Evolutionary conservation across 2,888 invertebrate genomes (phyloP), one percentile per base, ranked within the genome.

Genomic region (Exocentrus adspersus): DNA sequence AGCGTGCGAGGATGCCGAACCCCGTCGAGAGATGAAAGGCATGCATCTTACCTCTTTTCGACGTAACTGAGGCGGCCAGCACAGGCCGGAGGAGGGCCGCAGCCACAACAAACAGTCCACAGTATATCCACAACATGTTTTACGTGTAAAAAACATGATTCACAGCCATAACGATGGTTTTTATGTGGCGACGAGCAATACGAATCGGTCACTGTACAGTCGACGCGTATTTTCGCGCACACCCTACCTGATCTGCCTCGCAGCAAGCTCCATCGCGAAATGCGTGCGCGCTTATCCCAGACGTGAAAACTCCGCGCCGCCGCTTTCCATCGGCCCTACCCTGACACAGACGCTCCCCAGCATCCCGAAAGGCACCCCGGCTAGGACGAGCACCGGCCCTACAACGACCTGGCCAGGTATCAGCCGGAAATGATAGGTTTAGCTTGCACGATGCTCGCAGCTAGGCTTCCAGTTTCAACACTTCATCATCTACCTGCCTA

Each of bases 91-190:
- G 72, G 72, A 71, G 75, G 77, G 76, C 76, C 75, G 77, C 75
- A 71, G 75, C 76, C 75, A 77, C 77, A 76, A 76, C 71, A 72
- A 78, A 75, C 77, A 79, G 78, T 78, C 78, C 80, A 78, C 79
- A 79, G 72, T 79, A 78, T 78, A 81, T 79, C 80, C 80, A 80
- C 80, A 79, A 78, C 80, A 80, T 80, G 78, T 80, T 79, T 79
- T 80, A 81, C 78, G 79, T 79, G 74, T 77, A 77, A 76, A 77
- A 77, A 75, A 78, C 81, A 81, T 81, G 78, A 77, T 81, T 79
- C 81, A 79, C 80, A 79, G 80, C 80, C 81, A 81, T 81, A 77
- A 73, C 74, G 72, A 72, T 72, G 58, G 63, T 65, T 68, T n/a
- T n/a, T 71, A 71, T 64, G 64, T 59, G 48, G 43, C 51, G 48